Percentiles rank a stretch among this genome's conserved stretches.
phyloP scores from a whole-genome alignment of 2,888 invertebrate genomes.

The Meteorus cinctellus region DNA sequence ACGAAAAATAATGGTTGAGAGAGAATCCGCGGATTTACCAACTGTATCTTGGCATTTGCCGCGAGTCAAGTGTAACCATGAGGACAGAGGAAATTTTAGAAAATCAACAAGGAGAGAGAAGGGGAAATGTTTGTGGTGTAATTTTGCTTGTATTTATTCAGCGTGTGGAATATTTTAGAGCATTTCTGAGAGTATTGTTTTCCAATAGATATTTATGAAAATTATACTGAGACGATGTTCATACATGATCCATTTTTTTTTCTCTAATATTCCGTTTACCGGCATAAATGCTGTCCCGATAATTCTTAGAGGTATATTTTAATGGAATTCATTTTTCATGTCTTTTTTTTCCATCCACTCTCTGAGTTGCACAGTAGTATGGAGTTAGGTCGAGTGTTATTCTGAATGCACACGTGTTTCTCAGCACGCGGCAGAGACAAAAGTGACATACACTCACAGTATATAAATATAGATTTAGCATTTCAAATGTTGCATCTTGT shows the following conservation, averaged over 20 bases:
- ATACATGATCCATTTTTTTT: too few species aligned
- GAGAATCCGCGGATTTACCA: slow-evolving; percentile 60
- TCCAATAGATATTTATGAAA: too few species aligned
- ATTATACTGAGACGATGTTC: too few species aligned
- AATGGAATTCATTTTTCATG: neutral
- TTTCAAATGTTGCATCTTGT: neutral
- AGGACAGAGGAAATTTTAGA: neutral
- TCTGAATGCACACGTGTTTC: slow-evolving; percentile 29
- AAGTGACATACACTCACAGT: slow-evolving; percentile 58
- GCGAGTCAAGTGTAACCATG: slow-evolving; percentile 6
- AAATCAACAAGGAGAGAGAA: neutral
- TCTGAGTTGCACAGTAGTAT: neutral
- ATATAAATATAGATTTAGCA: slow-evolving; percentile 40
- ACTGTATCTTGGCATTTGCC: slow-evolving; percentile 35
- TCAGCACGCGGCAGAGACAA: slow-evolving; percentile 27
- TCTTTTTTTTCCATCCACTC: neutral
- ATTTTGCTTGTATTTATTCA: too few species aligned
- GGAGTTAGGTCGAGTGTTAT: neutral
- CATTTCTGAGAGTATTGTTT: too few species aligned
- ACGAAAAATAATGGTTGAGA: slow-evolving; percentile 56
- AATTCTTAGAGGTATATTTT: neutral
- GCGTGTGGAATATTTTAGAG: too few species aligned
- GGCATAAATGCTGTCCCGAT: neutral
- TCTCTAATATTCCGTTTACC: too few species aligned
- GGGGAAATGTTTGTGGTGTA: too few species aligned